Base-by-base conservation (phyloP, 1,140 invertebrate species). In the Cryptotermes secundus region DNA sequence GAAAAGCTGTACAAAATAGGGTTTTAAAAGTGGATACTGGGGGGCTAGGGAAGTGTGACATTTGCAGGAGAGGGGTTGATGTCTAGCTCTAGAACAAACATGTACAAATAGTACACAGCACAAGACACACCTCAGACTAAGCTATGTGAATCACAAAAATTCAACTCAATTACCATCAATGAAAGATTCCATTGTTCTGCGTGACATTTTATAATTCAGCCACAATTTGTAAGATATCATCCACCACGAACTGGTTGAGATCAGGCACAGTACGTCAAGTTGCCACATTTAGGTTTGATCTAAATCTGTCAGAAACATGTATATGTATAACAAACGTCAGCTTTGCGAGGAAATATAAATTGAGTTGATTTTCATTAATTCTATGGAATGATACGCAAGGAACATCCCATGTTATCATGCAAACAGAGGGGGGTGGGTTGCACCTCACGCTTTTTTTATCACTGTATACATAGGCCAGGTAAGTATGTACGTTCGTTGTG, bases 1-100 rank as follows among this genome's bases (percentile, higher is more conserved):
- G 36, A 82, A 53, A 53, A 82, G 34, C 53, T 53, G 42, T 82
- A 82, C 81, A 82, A 42, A 53, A 82, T 31, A 82, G 81, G 42
- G 31, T 82, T 82, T 31, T 53, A 24, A 26, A 45, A 53, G 19
- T 72, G n/a, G 59, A n/a, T 31, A n/a, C 31, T 72, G 59, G 59
- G 45, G 12, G 0, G 26, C 53, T 4, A 31, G 59, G 59, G 26
- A 6, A 72, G 59, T n/a, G 6, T 31, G 26, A 31, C 31, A 12
- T 31, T 31, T 72, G 26, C 9, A 72, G 59, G 59, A 72, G 59
- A 31, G 59, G 59, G 59, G 59, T 4, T 42, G 45, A 42, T 31
- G 34, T 82, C 81, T 45, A 82, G 14, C 31, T 31, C 34, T 45
- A 82, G n/a, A 82, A 49, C 31, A 31, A 34, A 82, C 31, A 82